Percentiles rank a stretch among this genome's conserved stretches.
These are phyloP conservation scores for Hemicrepidius hirtus DNA, from an alignment of 2,888 invertebrate species.

Conservation along the genomic window DNA sequence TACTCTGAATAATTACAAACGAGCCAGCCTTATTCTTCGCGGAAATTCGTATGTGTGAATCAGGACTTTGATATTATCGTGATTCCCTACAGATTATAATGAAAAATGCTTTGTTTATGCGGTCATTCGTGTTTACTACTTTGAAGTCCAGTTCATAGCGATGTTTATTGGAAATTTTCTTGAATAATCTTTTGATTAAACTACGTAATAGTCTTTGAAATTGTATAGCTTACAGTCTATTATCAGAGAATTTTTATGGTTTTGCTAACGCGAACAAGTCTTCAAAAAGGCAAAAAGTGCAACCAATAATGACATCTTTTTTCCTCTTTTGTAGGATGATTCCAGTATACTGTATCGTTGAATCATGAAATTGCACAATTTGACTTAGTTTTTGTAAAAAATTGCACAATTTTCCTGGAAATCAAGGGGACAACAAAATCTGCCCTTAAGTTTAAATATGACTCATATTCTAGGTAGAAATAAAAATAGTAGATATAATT, in stretches of 20 bases:
- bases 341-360: no score
- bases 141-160: conserved; percentile 2
- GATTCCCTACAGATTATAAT: conserved; percentile 35
- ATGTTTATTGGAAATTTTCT: neutral
- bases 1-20: conserved; percentile 33
- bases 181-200: no score
- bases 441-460: conserved; percentile 1
- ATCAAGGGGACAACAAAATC: neutral
- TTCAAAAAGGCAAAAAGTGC: no score
- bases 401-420: conserved; percentile 1
- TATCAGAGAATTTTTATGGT: no score
- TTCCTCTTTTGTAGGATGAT: no score
- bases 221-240: no score
- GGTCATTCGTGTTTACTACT: conserved; percentile 33
- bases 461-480: neutral
- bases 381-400: neutral
- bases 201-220: no score
- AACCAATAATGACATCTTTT: no score
- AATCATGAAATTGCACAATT: neutral
- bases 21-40: conserved; percentile 30
- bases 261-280: no score
- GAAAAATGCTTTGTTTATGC: conserved; percentile 43
- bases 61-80: conserved; percentile 29
- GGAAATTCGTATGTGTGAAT: conserved; percentile 34
- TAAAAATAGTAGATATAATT: neutral